Percentiles rank a stretch among this genome's conserved stretches.
Evolutionary conservation across 1,140 invertebrate genomes (phyloP).

Genomic region (Hirudo medicinalis): DNA sequence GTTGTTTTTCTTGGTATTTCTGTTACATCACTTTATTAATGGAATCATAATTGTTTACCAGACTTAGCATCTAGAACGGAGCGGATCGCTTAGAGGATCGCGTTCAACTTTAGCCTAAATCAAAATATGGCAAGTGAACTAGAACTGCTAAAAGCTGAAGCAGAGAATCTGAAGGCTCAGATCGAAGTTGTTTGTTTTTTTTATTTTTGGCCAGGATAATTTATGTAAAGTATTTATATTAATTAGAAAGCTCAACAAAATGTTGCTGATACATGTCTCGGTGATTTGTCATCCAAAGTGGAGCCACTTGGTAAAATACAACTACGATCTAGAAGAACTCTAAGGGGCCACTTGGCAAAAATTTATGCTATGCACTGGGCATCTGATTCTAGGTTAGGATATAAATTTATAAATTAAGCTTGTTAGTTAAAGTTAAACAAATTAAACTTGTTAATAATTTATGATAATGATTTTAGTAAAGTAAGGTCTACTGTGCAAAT

Average conservation of each 20-base stretch:
- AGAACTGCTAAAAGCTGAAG: conserved; percentile 88
- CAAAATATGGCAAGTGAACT: conserved; percentile 70
- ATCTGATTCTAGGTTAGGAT: conserved; percentile 61
- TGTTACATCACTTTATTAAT: no score
- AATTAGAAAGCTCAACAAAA: conserved; percentile 77
- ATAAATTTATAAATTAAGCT: not conserved
- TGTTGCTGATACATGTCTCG: conserved; percentile 79
- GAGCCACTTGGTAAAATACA: conserved; percentile 85
- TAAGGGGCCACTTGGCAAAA: conserved; percentile 83
- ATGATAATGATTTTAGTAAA: no score
- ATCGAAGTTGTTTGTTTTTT: conserved; percentile 61
- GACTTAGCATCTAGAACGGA: no score
- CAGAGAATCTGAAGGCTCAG: conserved; percentile 91
- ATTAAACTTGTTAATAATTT: not conserved
- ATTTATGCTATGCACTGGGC: conserved; percentile 47
- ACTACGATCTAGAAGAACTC: conserved; percentile 79
- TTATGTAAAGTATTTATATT: not conserved
- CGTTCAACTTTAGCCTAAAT: no score
- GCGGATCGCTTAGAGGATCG: no score
- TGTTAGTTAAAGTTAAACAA: not conserved
- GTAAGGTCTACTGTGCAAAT: no score
- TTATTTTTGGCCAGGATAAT: conserved; percentile 3
- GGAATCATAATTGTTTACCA: no score
- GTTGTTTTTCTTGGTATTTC: no score
- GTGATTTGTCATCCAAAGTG: conserved; percentile 72